A percentile compares a stretch with the other conserved stretches of the same genome.
phyloP scores from a whole-genome alignment of 2,888 invertebrate species.

The Drosophila rellima region DNA sequence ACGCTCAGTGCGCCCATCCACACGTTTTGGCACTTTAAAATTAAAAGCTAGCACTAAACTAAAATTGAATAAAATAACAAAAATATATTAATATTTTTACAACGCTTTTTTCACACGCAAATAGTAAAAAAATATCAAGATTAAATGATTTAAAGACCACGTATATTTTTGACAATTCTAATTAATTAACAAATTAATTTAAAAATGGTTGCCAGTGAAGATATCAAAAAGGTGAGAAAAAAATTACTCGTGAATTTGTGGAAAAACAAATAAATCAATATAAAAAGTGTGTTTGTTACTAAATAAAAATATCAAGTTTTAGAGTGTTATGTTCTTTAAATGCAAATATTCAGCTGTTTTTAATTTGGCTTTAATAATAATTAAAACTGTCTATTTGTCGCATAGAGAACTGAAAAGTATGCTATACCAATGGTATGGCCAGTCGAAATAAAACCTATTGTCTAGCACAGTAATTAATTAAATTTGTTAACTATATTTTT shows the following conservation, averaged over 20 bases:
- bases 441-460: not conserved
- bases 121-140: not conserved
- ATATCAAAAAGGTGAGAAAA: constrained; percentile 59
- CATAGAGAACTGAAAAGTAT: constrained; percentile 42
- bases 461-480: not conserved
- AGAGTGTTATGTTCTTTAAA: not conserved
- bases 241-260: not conserved
- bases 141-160: constrained; percentile 11
- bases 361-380: not conserved
- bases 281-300: not conserved
- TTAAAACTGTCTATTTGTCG: not conserved
- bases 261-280: not conserved
- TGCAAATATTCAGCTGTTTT: not conserved
- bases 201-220: constrained; percentile 63
- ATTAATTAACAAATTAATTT: not conserved
- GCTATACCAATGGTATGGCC: constrained; percentile 28
- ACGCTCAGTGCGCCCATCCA: constrained; percentile 64
- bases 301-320: not conserved
- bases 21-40: constrained; percentile 57
- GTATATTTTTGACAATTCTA: not conserved
- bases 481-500: not conserved
- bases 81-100: not conserved
- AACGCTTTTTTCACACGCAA: not conserved
- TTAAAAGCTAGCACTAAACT: constrained; percentile 2
- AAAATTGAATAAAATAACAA: not conserved